Conservation (phyloP, 1,140 invertebrate species). For the Sarcophaga peregrina region DNA sequence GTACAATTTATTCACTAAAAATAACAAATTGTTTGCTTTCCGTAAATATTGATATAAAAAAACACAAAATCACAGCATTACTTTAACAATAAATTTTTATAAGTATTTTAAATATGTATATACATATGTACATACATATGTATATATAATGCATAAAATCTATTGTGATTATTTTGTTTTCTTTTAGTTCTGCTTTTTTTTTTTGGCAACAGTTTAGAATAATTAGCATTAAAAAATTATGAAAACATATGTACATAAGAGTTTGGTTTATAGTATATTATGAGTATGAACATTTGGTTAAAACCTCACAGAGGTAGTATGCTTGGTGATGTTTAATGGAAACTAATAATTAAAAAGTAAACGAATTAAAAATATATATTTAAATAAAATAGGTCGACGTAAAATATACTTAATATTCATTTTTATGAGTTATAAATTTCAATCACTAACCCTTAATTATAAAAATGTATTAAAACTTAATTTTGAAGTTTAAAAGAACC, state of each 20-base stretch:
- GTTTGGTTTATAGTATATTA: neutral
- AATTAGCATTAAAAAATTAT: neutral
- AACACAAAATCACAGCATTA: slow-evolving; percentile 17
- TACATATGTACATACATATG: neutral
- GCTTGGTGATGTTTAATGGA: neutral
- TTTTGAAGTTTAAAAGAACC: slow-evolving; percentile 13
- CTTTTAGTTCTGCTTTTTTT: too few species aligned
- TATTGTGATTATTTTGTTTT: too few species aligned
- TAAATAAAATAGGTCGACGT: neutral
- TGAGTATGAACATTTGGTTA: slow-evolving; percentile 32
- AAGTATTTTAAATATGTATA: neutral
- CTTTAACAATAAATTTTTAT: neutral
- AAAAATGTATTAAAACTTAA: slow-evolving; percentile 8
- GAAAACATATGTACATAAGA: slow-evolving; percentile 5
- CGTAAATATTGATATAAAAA: neutral
- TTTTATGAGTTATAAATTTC: neutral
- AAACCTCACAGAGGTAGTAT: slow-evolving; percentile 41
- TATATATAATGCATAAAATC: slow-evolving; percentile 4
- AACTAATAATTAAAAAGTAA: neutral
- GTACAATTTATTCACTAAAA: neutral
- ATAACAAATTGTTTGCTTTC: neutral
- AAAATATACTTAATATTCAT: neutral
- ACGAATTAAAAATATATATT: neutral
- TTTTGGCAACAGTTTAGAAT: neutral
- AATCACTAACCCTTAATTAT: neutral